Conservation (phyloP, 2,888 invertebrate genomes). For the Idaea aversata region DNA sequence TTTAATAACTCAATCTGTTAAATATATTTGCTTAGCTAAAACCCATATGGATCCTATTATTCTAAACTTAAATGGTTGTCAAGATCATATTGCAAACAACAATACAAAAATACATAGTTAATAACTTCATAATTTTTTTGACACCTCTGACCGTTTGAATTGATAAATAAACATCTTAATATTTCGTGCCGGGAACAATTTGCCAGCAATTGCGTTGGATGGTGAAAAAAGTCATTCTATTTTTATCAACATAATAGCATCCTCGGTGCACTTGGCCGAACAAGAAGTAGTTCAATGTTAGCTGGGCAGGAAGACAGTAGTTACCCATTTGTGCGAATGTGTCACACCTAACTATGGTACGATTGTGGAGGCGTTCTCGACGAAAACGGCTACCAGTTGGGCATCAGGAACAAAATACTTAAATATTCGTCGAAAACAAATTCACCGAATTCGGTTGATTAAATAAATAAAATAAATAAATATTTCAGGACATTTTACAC, state of each 20-base stretch:
- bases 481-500: no score
- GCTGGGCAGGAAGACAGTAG: conserved; percentile 60
- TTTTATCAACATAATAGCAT: conserved; percentile 60
- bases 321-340: conserved; percentile 73
- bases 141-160: neutral
- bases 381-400: neutral
- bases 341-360: conserved; percentile 30
- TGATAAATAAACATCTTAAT: neutral
- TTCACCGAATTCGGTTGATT: neutral
- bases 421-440: neutral
- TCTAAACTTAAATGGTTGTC: neutral
- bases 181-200: conserved; percentile 8
- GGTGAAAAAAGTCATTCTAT: conserved; percentile 54
- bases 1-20: conserved; percentile 24
- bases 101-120: no score
- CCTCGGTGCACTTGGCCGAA: conserved; percentile 75
- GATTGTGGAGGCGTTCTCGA: conserved; percentile 31
- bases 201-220: conserved; percentile 20
- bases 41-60: neutral
- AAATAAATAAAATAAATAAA: no score
- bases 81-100: neutral
- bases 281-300: conserved; percentile 76
- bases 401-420: neutral
- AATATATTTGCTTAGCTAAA: conserved; percentile 8
- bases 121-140: neutral